These are phyloP conservation scores for Andrena flavipes DNA, from an alignment of 2,888 invertebrate species.

Conservation along the genomic window DNA sequence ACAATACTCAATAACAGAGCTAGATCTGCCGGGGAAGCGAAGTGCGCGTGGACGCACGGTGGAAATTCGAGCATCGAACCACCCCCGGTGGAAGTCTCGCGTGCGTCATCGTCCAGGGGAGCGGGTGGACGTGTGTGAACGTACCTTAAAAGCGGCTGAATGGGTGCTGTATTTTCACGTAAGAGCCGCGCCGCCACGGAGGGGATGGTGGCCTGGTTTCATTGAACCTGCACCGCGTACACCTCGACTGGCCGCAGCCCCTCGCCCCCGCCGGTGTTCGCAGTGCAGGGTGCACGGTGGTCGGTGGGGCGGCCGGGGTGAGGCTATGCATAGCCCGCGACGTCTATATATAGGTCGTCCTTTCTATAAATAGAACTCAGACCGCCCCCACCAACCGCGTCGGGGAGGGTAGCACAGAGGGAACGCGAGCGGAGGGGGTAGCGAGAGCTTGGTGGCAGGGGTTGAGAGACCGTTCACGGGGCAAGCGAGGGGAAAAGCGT, in stretches of 20 bases:
- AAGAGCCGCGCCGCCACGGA: conserved; percentile 65
- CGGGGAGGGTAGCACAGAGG: background rate
- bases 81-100: background rate
- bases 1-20: background rate
- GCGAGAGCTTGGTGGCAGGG: background rate
- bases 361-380: conserved; percentile 83
- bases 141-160: conserved; percentile 72
- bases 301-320: conserved; percentile 67
- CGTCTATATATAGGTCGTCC: conserved; percentile 83
- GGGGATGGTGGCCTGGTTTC: conserved; percentile 81
- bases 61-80: background rate
- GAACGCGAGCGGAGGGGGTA: conserved; percentile 30
- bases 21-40: background rate
- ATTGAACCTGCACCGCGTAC: conserved; percentile 80
- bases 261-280: conserved; percentile 57
- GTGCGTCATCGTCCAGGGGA: conserved; percentile 58
- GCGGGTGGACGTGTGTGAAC: conserved; percentile 58
- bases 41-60: background rate
- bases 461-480: conserved; percentile 1
- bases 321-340: conserved; percentile 82
- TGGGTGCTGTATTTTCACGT: conserved; percentile 75
- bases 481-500: background rate
- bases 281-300: conserved; percentile 69
- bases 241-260: conserved; percentile 55
- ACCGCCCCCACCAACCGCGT: conserved; percentile 57